Percentiles rank a stretch among this genome's conserved stretches.
phyloP scores from a whole-genome alignment of 1,140 invertebrate species.

The Drosophila auraria region DNA sequence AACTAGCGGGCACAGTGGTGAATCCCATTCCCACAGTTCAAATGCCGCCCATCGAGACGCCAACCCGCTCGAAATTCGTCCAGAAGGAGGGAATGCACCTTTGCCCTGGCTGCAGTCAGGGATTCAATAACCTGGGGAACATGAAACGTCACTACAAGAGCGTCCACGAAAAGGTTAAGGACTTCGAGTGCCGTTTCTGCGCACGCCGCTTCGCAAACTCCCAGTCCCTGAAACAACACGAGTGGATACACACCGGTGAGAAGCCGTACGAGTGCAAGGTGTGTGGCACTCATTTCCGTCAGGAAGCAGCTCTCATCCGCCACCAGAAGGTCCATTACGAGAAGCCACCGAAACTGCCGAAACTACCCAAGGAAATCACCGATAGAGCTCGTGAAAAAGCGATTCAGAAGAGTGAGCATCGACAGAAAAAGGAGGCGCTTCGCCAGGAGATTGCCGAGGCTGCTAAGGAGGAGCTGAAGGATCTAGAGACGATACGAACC shows the following conservation, averaged over 20 bases:
- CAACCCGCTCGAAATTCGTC: conserved; percentile 51
- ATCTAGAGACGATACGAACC: conserved; percentile 51
- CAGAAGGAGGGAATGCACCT: conserved; percentile 76
- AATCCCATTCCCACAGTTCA: conserved; percentile 72
- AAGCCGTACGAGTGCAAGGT: conserved; percentile 73
- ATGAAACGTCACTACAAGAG: conserved; percentile 81
- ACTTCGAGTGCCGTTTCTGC: conserved; percentile 81
- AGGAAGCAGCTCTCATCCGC: conserved; percentile 78
- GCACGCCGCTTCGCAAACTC: conserved; percentile 79
- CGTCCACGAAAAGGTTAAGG: conserved; percentile 81
- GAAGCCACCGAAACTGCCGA: conserved; percentile 50
- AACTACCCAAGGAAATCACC: conserved; percentile 58
- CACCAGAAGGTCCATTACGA: conserved; percentile 77
- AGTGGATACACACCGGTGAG: conserved; percentile 86
- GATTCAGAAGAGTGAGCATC: conserved; percentile 60
- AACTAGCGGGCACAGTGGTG: conserved; percentile 73
- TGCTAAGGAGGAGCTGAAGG: conserved; percentile 70
- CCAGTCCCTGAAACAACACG: conserved; percentile 80
- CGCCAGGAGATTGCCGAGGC: conserved; percentile 70
- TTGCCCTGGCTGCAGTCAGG: conserved; percentile 76
- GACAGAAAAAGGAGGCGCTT: conserved; percentile 55
- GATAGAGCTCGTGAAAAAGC: conserved; percentile 66
- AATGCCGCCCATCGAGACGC: conserved; percentile 38
- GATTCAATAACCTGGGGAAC: conserved; percentile 79
- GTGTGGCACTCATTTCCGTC: conserved; percentile 75